Evolutionary conservation across 92 coral and sea anemone genomes (phyloP).

Genomic region (Palythoa heliodiscus): DNA sequence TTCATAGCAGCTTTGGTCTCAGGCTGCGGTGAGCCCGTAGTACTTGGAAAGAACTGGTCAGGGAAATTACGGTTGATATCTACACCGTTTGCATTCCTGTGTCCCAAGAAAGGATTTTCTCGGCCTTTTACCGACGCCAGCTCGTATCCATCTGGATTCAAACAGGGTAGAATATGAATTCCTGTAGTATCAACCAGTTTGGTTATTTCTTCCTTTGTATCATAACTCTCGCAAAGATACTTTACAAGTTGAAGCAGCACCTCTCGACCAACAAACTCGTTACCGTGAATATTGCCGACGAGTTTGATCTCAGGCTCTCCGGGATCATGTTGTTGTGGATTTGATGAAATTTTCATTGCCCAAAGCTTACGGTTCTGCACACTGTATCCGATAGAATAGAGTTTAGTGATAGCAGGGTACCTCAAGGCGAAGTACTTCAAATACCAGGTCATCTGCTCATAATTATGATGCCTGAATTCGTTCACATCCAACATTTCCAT

Average conservation of each 20-base stretch:
- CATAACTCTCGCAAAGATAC: slow-evolving; percentile 86
- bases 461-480: slow-evolving; percentile 81
- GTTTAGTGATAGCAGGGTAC: slow-evolving; percentile 76
- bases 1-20: slow-evolving; percentile 85
- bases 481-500: slow-evolving; percentile 70
- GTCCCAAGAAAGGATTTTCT: slow-evolving; percentile 65
- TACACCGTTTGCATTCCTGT: slow-evolving; percentile 85
- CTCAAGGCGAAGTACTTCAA: slow-evolving; percentile 86
- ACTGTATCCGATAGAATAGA: slow-evolving; percentile 93
- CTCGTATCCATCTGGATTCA: slow-evolving; percentile 98
- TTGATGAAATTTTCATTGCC: slow-evolving; percentile 90
- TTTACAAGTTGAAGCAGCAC: slow-evolving; percentile 77
- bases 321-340: slow-evolving; percentile 87
- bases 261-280: slow-evolving; percentile 90
- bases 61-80: slow-evolving; percentile 98
- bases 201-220: slow-evolving; percentile 57
- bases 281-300: slow-evolving; percentile 91
- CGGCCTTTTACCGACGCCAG: slow-evolving; percentile 81
- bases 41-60: slow-evolving; percentile 96
- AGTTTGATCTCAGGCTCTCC: slow-evolving; percentile 94
- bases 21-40: slow-evolving; percentile 89
- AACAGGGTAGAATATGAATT: slow-evolving; percentile 89
- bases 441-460: slow-evolving; percentile 96
- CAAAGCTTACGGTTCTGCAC: slow-evolving; percentile 97
- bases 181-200: slow-evolving; percentile 79